Base-by-base conservation (phyloP, 2,113 vertebrate species). In the Sinosuthora webbiana region DNA sequence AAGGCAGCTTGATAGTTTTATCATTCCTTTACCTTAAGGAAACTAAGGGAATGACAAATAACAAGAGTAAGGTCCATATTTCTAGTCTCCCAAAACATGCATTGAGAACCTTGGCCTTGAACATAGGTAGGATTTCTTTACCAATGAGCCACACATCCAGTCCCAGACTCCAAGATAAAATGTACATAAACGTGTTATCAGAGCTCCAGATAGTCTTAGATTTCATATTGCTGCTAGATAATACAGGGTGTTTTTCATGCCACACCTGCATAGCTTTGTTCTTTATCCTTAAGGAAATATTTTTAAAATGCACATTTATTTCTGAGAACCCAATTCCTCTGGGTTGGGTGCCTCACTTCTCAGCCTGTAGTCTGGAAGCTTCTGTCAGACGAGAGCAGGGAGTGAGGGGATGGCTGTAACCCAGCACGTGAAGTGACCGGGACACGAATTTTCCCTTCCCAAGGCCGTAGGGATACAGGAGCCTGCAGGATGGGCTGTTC, bases 381-480 rank as follows among this genome's bases (percentile, higher is more conserved):
- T 5, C n/a, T 10, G 17, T 8, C 11, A 18, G 30, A 52, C 0
- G 0, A 3, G 2, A 44, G 9, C 6, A 7, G 42, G 19, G 35
- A 4, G 3, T 3, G 39, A 75, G 28, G 30, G 5, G 2, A 6
- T 7, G 28, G 23, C 1, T 4, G 13, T 10, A 18, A 63, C 1
- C 24, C 44, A 16, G 20, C 11, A 13, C 0, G 2, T 1, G 10
- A 44, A 28, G 13, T 11, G 44, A 50, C 23, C 0, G 0, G 23
- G 19, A 27, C 35, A 1, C 0, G 42, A 62, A 23, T 17, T 80
- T 25, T 9, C 21, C 8, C 24, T 27, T 33, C 65, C 31, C 7
- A 2, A 5, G 0, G 2, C 56, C 19, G 1, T 0, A 31, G 19
- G 7, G 14, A n/a, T 2, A 4, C 2, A 3, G 23, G 18, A 9